Conservation (phyloP, 2,797 vertebrate species). For the Synanceia verrucosa region DNA sequence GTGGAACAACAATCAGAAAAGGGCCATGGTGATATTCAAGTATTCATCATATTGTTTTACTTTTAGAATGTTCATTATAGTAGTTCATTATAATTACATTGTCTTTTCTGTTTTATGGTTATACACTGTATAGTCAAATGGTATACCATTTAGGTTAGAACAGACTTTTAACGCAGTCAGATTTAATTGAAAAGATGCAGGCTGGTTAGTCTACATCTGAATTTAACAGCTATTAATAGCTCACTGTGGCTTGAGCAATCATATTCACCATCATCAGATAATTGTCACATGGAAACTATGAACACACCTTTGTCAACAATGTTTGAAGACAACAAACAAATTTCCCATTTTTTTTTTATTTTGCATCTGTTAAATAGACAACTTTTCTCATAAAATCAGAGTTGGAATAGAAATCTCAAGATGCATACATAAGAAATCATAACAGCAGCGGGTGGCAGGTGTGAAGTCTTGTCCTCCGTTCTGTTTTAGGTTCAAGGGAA, state of each 20-base stretch:
- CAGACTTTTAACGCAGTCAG: background rate
- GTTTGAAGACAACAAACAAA: slow-evolving; percentile 5
- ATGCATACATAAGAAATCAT: slow-evolving; percentile 77
- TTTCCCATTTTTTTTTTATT: slow-evolving; percentile 74
- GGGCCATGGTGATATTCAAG: background rate
- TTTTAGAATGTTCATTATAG: background rate
- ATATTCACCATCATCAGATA: background rate
- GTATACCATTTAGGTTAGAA: background rate
- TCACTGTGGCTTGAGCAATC: background rate
- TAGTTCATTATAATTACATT: background rate
- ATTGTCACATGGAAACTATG: slow-evolving; percentile 1
- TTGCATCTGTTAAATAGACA: slow-evolving; percentile 76
- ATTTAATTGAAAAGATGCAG: background rate
- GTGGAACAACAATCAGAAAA: background rate
- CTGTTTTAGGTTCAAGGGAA: slow-evolving; percentile 42
- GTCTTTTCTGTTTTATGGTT: background rate
- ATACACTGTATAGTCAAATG: background rate
- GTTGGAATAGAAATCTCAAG: slow-evolving; percentile 77
- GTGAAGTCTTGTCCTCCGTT: slow-evolving; percentile 36
- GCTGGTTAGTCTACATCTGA: background rate
- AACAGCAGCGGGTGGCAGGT: slow-evolving; percentile 55
- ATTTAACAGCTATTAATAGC: slow-evolving; percentile 12
- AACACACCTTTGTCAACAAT: background rate
- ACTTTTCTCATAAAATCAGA: slow-evolving; percentile 76
- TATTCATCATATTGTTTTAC: background rate